Evolutionary conservation across 1,140 invertebrate genomes (phyloP).

Genomic region (Drosophila ambigua): DNA sequence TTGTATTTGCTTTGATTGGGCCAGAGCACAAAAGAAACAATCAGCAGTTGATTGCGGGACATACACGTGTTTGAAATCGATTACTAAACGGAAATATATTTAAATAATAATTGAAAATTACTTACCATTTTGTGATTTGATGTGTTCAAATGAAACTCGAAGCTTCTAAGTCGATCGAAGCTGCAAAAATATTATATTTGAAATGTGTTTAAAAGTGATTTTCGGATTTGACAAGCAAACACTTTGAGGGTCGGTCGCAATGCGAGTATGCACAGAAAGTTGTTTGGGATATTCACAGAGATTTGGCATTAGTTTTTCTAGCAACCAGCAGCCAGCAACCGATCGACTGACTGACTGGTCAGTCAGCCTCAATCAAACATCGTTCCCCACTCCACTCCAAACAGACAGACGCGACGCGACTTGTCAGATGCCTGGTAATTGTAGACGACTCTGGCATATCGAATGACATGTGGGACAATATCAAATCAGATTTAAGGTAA

Average conservation of each 20-base stretch:
- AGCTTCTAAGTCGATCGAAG: slow-evolving; percentile 59
- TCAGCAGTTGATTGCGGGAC: slow-evolving; percentile 4
- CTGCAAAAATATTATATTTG: slow-evolving; percentile 58
- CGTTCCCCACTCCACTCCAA: slow-evolving; percentile 13
- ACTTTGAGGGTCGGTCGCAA: slow-evolving; percentile 32
- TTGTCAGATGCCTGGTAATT: slow-evolving; percentile 55
- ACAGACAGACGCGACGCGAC: not conserved
- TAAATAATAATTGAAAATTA: slow-evolving; percentile 16
- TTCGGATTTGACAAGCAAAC: slow-evolving; percentile 30
- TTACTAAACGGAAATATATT: slow-evolving; percentile 11
- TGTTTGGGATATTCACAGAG: slow-evolving; percentile 25
- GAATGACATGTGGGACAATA: slow-evolving; percentile 74
- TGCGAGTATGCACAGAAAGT: slow-evolving; percentile 34
- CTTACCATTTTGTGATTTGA: slow-evolving; percentile 70
- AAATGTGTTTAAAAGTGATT: slow-evolving; percentile 33
- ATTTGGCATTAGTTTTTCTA: slow-evolving; percentile 19
- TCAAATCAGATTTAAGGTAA: slow-evolving; percentile 71
- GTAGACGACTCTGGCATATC: slow-evolving; percentile 74
- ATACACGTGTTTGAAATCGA: slow-evolving; percentile 33
- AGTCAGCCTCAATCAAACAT: slow-evolving; percentile 31
- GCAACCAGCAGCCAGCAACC: not conserved
- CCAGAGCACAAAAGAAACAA: slow-evolving; percentile 1
- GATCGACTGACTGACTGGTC: slow-evolving; percentile 12
- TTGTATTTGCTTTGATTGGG: slow-evolving; percentile 34
- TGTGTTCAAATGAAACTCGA: slow-evolving; percentile 46